Conservation (phyloP, 1,140 invertebrate species). For the Conus betulinus region DNA sequence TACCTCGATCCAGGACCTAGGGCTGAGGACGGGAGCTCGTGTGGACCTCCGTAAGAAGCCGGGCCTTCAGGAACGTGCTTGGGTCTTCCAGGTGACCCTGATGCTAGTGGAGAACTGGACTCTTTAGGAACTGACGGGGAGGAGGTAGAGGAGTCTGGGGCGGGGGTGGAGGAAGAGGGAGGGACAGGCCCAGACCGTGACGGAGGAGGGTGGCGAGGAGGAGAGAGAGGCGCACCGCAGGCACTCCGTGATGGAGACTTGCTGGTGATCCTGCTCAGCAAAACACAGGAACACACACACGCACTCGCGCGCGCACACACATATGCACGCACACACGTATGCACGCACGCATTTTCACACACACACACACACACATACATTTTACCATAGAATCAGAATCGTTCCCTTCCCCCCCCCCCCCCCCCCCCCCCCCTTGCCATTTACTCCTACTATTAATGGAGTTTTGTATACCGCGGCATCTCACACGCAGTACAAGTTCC, state of each 20-base stretch:
- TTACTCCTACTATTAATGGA: too few relatives aligned
- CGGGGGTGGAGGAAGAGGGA: neutral
- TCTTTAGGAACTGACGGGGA: neutral
- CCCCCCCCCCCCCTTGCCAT: too few relatives aligned
- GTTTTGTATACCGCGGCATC: too few relatives aligned
- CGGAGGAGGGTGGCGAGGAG: neutral
- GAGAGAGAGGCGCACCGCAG: neutral
- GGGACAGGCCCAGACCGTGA: neutral
- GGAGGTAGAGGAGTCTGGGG: neutral
- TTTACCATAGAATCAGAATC: too few relatives aligned
- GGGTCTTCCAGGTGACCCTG: too few relatives aligned
- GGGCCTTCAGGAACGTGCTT: neutral
- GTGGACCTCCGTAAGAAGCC: neutral
- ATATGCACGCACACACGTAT: neutral
- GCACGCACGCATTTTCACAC: neutral
- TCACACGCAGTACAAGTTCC: too few relatives aligned
- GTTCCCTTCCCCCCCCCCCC: too few relatives aligned
- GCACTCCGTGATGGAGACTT: constrained; percentile 29
- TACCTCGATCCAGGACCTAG: too few relatives aligned
- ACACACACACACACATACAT: neutral
- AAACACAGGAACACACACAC: neutral
- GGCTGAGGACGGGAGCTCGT: too few relatives aligned
- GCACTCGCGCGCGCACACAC: neutral
- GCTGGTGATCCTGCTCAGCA: constrained; percentile 1
- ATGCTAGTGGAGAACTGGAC: too few relatives aligned